Conservation (phyloP, 2,797 vertebrate genomes). For the Agapornis canus region DNA sequence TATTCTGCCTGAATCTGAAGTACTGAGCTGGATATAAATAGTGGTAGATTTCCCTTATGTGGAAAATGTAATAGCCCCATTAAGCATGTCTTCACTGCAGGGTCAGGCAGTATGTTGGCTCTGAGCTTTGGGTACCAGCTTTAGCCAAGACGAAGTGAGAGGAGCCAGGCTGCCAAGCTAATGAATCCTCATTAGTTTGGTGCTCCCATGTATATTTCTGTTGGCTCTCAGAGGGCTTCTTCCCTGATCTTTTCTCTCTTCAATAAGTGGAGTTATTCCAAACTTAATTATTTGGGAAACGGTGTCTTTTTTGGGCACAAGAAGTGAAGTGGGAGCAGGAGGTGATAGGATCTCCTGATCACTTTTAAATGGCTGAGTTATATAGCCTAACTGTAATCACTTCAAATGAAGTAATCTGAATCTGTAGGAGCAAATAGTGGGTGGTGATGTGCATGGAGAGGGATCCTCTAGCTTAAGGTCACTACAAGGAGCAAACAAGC, state of each 20-base stretch:
- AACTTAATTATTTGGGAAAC: neutral
- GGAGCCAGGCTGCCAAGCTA: neutral
- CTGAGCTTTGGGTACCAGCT: neutral
- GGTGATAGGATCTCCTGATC: neutral
- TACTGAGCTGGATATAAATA: constrained; percentile 58
- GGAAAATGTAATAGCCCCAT: constrained; percentile 45
- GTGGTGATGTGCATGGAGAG: neutral
- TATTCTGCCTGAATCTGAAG: constrained; percentile 38
- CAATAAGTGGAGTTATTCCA: neutral
- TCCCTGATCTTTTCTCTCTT: neutral
- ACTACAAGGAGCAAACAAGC: neutral
- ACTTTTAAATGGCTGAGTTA: neutral
- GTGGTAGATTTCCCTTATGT: constrained; percentile 55
- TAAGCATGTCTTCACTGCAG: constrained; percentile 30
- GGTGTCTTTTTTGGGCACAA: neutral
- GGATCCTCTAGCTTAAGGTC: neutral
- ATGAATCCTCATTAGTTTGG: neutral
- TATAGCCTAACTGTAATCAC: rapidly evolving
- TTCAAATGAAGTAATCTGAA: neutral
- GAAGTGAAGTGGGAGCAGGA: neutral
- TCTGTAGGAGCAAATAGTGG: neutral
- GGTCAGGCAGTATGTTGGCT: neutral
- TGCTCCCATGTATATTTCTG: neutral
- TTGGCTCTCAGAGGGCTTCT: neutral
- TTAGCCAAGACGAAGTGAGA: neutral